A percentile compares a stretch with the other conserved stretches of the same genome.
Evolutionary conservation across 2,113 vertebrate genomes (phyloP).

Genomic region (Phalacrocorax carbo): DNA sequence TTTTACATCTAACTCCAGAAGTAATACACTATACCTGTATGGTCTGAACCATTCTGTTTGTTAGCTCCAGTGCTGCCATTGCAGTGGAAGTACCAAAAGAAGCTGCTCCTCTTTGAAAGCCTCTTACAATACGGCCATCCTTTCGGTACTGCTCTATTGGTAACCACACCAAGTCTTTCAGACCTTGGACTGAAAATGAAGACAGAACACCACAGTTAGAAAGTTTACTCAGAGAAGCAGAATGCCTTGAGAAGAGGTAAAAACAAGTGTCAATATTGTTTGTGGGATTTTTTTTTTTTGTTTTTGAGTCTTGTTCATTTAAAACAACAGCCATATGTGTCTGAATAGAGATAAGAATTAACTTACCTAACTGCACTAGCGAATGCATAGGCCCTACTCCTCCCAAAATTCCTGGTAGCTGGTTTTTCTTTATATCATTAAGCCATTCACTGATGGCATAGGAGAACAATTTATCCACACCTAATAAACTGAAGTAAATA

Average conservation of each 20-base stretch:
- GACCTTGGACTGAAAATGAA: constrained; percentile 88
- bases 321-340: not conserved
- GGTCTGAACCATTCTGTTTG: constrained; percentile 95
- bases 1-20: not conserved
- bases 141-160: constrained; percentile 98
- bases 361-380: constrained; percentile 91
- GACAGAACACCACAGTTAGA: not conserved
- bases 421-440: constrained; percentile 96
- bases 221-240: not conserved
- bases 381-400: constrained; percentile 98
- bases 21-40: constrained; percentile 84
- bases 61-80: constrained; percentile 96
- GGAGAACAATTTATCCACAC: constrained; percentile 93
- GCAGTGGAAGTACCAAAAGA: constrained; percentile 98
- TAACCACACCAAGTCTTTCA: constrained; percentile 96
- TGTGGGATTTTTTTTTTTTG: not conserved
- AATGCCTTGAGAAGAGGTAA: not conserved
- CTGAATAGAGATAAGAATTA: not conserved
- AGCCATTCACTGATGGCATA: constrained; percentile 96
- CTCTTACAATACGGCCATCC: constrained; percentile 92
- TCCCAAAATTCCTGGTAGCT: constrained; percentile 92
- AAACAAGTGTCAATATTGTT: not conserved
- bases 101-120: constrained; percentile 93
- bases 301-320: not conserved
- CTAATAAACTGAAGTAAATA: constrained; percentile 83